Conservation (phyloP, 2,113 vertebrate genomes). For the Aegithalos caudatus region DNA sequence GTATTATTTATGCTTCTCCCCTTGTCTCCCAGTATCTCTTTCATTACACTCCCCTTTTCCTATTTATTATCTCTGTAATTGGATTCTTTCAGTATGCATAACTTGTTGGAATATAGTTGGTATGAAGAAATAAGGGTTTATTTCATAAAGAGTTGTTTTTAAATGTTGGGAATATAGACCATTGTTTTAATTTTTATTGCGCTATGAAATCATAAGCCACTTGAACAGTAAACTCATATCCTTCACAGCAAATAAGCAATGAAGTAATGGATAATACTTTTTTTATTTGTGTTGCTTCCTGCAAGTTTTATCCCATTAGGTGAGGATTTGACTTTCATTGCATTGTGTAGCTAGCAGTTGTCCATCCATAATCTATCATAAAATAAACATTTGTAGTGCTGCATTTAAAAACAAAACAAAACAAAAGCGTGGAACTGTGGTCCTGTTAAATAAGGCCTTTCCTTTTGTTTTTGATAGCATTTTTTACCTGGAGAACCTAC, state of each 20-base stretch:
- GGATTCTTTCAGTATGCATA: neutral
- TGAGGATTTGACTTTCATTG: conserved; percentile 38
- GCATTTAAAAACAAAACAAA: neutral
- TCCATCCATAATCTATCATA: neutral
- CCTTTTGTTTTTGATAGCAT: neutral
- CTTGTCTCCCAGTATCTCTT: neutral
- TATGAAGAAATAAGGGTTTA: conserved; percentile 11
- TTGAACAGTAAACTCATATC: neutral
- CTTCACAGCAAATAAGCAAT: conserved; percentile 28
- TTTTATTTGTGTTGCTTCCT: conserved; percentile 47
- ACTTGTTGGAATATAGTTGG: neutral
- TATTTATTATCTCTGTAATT: neutral
- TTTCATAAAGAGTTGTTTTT: neutral
- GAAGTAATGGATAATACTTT: conserved; percentile 50
- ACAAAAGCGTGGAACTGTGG: neutral
- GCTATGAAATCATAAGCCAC: neutral
- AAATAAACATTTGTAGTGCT: conserved; percentile 4
- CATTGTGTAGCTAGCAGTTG: neutral
- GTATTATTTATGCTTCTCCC: neutral
- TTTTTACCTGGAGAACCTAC: neutral
- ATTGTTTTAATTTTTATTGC: conserved; percentile 44
- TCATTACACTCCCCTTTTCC: neutral
- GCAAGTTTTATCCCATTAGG: neutral
- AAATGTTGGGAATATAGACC: neutral
- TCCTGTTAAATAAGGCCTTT: neutral